A percentile compares a stretch with the other conserved stretches of the same genome.
These are phyloP conservation scores for Mesocricetus auratus DNA, from an alignment of 2,113 vertebrate genomes.

Conservation along the genomic window DNA sequence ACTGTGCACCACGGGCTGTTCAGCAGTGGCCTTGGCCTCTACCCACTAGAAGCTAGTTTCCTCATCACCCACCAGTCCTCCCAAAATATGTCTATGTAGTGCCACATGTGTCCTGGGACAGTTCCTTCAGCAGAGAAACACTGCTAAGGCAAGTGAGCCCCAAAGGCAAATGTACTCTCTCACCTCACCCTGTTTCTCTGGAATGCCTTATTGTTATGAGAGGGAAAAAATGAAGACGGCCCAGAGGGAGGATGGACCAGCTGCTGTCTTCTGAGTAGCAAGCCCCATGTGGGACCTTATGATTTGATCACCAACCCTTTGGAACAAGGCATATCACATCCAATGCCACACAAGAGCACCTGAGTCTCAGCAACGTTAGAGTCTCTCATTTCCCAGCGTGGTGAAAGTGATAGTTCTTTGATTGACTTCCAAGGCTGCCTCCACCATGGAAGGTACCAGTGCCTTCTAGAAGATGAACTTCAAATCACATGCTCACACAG, in stretches of 20 bases:
- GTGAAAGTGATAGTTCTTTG: fast-evolving
- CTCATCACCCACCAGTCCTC: not conserved
- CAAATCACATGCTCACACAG: not conserved
- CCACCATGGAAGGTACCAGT: too few species aligned
- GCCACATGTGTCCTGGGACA: not conserved
- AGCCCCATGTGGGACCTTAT: not conserved
- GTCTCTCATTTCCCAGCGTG: too few species aligned
- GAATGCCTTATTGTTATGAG: not conserved
- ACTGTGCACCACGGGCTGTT: too few species aligned
- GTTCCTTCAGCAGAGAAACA: not conserved
- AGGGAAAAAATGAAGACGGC: not conserved
- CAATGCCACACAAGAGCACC: not conserved
- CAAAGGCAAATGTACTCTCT: too few species aligned
- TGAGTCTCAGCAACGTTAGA: not conserved
- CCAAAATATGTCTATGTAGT: not conserved
- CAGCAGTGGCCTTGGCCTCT: not conserved
- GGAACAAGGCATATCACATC: not conserved
- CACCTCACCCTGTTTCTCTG: not conserved
- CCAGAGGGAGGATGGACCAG: fast-evolving
- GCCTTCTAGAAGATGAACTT: not conserved
- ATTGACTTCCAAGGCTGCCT: not conserved
- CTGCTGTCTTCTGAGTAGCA: not conserved
- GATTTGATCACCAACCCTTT: too few species aligned
- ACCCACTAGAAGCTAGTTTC: not conserved
- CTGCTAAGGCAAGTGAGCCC: too few species aligned